A percentile compares a stretch with the other conserved stretches of the same genome.
phyloP scores from a whole-genome alignment of 1,140 invertebrate genomes.

The Periplaneta americana region DNA sequence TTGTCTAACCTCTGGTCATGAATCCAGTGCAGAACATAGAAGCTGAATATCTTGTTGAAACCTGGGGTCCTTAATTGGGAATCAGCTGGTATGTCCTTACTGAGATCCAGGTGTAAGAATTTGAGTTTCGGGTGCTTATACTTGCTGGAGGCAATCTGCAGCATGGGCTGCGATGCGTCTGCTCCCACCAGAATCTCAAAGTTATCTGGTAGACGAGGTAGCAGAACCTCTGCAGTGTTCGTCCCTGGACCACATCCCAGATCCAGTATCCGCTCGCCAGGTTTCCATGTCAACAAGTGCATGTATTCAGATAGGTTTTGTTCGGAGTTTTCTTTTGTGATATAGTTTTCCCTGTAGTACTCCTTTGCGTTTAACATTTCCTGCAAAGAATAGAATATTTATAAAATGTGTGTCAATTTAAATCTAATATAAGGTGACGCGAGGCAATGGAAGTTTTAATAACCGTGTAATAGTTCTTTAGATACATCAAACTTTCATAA shows the following conservation, averaged over 20 bases:
- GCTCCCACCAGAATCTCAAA: slow-evolving; percentile 27
- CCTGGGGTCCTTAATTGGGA: not conserved
- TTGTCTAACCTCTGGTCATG: slow-evolving; percentile 63
- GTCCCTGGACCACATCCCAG: slow-evolving; percentile 75
- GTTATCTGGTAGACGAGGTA: slow-evolving; percentile 50
- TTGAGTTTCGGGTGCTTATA: slow-evolving; percentile 29
- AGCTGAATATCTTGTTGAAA: slow-evolving; percentile 70
- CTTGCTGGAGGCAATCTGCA: slow-evolving; percentile 31
- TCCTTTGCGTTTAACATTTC: not conserved
- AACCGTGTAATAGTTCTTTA: no score
- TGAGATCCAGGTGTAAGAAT: slow-evolving; percentile 63
- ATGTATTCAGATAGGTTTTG: not conserved
- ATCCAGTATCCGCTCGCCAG: slow-evolving; percentile 45
- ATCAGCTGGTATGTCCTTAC: slow-evolving; percentile 25
- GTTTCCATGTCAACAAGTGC: not conserved
- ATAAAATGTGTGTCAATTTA: no score
- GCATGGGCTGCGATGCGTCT: slow-evolving; percentile 35
- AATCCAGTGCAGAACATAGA: slow-evolving; percentile 80
- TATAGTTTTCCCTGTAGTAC: not conserved
- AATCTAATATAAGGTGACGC: no score
- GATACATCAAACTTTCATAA: no score
- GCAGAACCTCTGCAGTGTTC: slow-evolving; percentile 60
- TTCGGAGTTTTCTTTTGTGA: not conserved
- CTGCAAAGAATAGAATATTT: no score
- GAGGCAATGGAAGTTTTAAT: no score